Conservation (phyloP, 2,113 vertebrate species). For the Chloropsis cyanopogon region DNA sequence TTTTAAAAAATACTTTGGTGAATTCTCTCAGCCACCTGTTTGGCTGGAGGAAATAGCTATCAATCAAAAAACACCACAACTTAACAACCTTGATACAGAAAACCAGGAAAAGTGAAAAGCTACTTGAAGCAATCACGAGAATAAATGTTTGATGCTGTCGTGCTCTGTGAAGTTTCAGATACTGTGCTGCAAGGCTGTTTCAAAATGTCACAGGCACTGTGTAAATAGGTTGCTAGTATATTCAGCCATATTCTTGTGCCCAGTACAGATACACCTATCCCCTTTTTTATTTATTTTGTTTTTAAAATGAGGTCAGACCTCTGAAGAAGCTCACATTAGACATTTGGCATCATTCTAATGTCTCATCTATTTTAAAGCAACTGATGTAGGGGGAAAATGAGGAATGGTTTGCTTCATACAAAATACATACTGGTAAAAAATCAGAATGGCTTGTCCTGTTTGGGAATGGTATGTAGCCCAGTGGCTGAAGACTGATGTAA, state of each 20-base stretch:
- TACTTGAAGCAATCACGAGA: neutral
- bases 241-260: neutral
- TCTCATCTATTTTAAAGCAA: neutral
- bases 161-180: neutral
- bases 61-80: neutral
- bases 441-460: neutral
- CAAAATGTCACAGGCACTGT: neutral
- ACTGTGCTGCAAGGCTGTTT: neutral
- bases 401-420: neutral
- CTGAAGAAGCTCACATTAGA: neutral
- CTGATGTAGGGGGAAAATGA: neutral
- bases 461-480: neutral
- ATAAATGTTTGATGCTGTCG: neutral
- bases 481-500: neutral
- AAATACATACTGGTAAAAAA: neutral
- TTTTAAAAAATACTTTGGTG: neutral
- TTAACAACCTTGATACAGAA: fast-evolving
- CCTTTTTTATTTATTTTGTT: neutral
- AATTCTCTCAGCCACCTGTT: neutral
- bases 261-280: neutral
- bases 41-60: neutral
- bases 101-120: neutral
- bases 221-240: neutral
- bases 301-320: neutral
- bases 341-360: neutral